A percentile compares a stretch with the other conserved stretches of the same genome.
Conservation (phyloP, 2,888 invertebrate species). For the Lithosia quadra region DNA sequence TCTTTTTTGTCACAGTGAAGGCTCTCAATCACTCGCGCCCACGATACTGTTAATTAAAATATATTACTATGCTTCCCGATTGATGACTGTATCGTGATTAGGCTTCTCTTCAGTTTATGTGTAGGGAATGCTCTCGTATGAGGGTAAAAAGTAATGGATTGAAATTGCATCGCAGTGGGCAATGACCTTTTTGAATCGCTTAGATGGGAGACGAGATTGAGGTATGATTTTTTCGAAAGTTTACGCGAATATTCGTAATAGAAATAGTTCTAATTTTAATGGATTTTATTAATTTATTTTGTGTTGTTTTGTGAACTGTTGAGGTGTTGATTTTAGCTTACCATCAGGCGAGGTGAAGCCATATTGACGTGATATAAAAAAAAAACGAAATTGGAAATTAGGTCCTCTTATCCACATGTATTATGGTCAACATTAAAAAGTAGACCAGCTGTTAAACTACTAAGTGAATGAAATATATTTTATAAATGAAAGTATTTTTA, state of each 20-base stretch:
- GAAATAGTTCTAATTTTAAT: too few species aligned
- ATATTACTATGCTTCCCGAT: slow-evolving; percentile 61
- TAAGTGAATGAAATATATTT: too few species aligned
- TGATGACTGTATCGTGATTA: slow-evolving; percentile 66
- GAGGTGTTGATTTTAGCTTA: too few species aligned
- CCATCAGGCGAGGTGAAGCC: too few species aligned
- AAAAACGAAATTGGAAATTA: too few species aligned
- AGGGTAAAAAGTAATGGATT: slow-evolving; percentile 14
- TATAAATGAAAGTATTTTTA: too few species aligned
- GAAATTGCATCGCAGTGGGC: slow-evolving; percentile 9
- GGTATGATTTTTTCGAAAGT: not conserved
- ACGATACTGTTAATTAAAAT: slow-evolving; percentile 70
- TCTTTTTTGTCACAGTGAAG: slow-evolving; percentile 59
- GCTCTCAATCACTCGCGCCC: slow-evolving; percentile 66
- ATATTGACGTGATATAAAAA: too few species aligned
- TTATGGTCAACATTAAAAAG: too few species aligned
- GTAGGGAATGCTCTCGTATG: slow-evolving; percentile 26
- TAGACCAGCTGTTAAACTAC: too few species aligned
- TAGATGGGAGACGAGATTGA: not conserved
- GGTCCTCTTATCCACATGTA: too few species aligned
- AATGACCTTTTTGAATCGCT: not conserved
- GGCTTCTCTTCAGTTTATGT: slow-evolving; percentile 35
- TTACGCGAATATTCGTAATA: too few species aligned
- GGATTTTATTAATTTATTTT: not conserved
- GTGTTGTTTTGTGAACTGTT: too few species aligned